Evolutionary conservation across 2,113 vertebrate genomes (phyloP), one percentile per base, ranked within the genome.

Genomic region (Ciconia stormi): DNA sequence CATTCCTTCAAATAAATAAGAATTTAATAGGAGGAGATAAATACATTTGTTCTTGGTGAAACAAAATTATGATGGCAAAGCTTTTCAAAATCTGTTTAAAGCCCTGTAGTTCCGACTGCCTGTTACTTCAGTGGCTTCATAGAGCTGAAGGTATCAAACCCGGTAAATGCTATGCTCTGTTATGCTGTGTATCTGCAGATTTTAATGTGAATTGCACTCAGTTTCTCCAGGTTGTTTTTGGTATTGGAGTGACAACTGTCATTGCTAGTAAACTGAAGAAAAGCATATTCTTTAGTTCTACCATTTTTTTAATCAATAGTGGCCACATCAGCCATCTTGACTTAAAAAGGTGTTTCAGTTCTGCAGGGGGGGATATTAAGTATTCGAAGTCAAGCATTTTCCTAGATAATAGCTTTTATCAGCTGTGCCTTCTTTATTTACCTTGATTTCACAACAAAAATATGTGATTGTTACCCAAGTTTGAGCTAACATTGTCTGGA

Each of bases 41-140:
- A 86, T 84, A 81, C 65, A 30, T 30, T 92, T 93, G 42, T 96
- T 96, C 92, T 78, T 94, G 22, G 89, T 70, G 69, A 82, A 96
- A 96, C 80, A 94, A 76, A 66, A 49, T 61, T 52, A 49, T 94
- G 85, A 58, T 96, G 67, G 93, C 55, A 97, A 94, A 63, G 76
- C 95, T 94, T 81, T 74, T 72, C 71, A 78, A 97, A 95, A 34
- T 66, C 82, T 62, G 49, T 49, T 77, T 44, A 65, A 83, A 80
- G 47, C 67, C 42, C 59, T 38, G 12, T 74, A 72, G 72, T 91
- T 70, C 16, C 73, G 55, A 53, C 40, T 44, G 19, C 53, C 40
- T 88, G 78, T 79, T 77, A 65, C 82, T 91, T 89, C 66, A 85
- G 66, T 90, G 87, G 70, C 40, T 78, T 79, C 16, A 5, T 17